phyloP scores from a whole-genome alignment of 2,113 vertebrate genomes.

The Pycnonotus jocosus region DNA sequence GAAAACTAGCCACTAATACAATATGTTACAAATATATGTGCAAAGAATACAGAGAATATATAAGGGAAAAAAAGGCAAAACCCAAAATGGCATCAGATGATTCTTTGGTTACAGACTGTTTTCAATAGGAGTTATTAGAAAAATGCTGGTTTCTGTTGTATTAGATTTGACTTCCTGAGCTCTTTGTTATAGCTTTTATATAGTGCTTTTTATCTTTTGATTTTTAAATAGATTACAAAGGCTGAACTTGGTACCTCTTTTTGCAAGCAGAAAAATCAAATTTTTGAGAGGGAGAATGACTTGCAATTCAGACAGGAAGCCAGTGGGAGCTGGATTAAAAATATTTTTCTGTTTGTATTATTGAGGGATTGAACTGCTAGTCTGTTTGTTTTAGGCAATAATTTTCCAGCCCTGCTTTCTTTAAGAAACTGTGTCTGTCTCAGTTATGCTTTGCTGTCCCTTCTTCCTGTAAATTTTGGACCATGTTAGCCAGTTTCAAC shows the following conservation, averaged over 20 bases:
- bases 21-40: not conserved
- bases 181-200: not conserved
- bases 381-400: not conserved
- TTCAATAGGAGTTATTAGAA: not conserved
- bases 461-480: not conserved
- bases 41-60: not conserved
- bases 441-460: not conserved
- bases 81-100: not conserved
- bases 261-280: not conserved
- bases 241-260: not conserved
- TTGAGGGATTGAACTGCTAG: not conserved
- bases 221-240: not conserved
- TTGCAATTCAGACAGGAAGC: not conserved
- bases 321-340: not conserved
- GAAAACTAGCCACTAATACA: not conserved
- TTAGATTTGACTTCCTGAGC: not conserved
- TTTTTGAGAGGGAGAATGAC: not conserved
- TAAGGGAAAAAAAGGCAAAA: not conserved
- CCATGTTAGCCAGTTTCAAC: not conserved
- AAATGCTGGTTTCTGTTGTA: not conserved
- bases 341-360: not conserved
- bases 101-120: not conserved
- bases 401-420: not conserved
- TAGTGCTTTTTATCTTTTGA: not conserved
- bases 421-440: not conserved